phyloP scores from a whole-genome alignment of 2,113 vertebrate genomes.

The Ameiurus melas region DNA sequence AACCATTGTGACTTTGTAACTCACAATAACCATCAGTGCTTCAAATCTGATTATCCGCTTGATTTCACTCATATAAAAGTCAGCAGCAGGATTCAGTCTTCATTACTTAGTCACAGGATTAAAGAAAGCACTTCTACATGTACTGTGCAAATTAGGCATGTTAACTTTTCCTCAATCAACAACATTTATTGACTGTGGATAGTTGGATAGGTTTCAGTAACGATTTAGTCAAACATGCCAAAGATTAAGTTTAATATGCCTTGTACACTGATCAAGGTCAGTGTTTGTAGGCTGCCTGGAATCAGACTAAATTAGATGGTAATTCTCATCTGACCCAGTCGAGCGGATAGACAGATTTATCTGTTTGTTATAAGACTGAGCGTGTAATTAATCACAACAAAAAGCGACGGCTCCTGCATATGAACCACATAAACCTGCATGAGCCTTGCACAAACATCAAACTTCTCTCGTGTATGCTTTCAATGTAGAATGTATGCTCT shows the following conservation, averaged over 20 bases:
- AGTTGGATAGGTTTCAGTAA: neutral
- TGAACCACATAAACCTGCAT: conserved; percentile 8
- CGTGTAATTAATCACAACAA: conserved; percentile 49
- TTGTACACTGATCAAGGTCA: conserved; percentile 41
- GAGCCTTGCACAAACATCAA: conserved; percentile 22
- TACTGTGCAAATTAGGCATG: conserved; percentile 19
- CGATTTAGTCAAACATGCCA: conserved; percentile 31
- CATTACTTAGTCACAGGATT: conserved; percentile 18
- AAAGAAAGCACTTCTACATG: conserved; percentile 13
- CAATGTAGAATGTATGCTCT: neutral
- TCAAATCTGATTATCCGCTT: conserved; percentile 24
- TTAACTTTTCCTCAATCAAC: conserved; percentile 8
- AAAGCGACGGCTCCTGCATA: conserved; percentile 35
- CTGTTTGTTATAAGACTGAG: conserved; percentile 44
- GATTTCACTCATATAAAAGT: conserved; percentile 27
- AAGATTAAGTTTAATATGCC: conserved; percentile 30
- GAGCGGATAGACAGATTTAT: conserved; percentile 45
- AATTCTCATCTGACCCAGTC: conserved; percentile 44
- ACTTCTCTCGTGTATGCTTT: neutral
- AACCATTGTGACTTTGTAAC: neutral
- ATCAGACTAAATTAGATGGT: conserved; percentile 42
- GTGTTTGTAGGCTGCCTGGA: conserved; percentile 5
- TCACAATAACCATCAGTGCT: conserved; percentile 16
- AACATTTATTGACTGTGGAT: conserved; percentile 21
- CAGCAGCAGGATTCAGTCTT: conserved; percentile 15